These are phyloP conservation scores for Sciurus vulgaris DNA, from an alignment of 2,797 vertebrate species.

Conservation along the genomic window DNA sequence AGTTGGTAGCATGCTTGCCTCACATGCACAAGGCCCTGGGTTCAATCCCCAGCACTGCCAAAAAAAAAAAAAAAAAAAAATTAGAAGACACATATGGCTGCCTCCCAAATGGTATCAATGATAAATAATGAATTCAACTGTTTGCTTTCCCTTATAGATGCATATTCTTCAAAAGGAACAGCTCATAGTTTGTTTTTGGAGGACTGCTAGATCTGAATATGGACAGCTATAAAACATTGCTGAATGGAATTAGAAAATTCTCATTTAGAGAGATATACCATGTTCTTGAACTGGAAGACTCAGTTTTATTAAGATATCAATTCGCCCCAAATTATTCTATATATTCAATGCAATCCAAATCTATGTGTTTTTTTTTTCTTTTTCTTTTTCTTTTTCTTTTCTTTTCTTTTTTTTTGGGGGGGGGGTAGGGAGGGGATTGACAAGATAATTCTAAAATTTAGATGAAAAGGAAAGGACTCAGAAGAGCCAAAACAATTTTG, in stretches of 20 bases:
- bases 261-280: background rate
- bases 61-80: background rate
- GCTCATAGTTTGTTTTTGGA: background rate
- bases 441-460: constrained; percentile 6
- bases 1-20: too few relatives aligned
- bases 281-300: background rate
- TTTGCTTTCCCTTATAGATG: background rate
- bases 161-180: background rate
- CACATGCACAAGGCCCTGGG: too few relatives aligned
- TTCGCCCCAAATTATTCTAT: background rate
- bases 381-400: too few relatives aligned
- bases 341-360: background rate
- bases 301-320: background rate
- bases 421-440: background rate
- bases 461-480: background rate
- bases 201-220: background rate
- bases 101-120: background rate
- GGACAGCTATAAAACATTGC: background rate
- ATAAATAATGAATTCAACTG: background rate
- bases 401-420: too few relatives aligned
- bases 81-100: background rate
- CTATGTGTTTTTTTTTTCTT: background rate
- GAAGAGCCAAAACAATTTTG: background rate
- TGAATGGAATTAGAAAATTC: background rate
- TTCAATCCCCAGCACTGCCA: too few relatives aligned